phyloP scores from a whole-genome alignment of 2,888 invertebrate genomes.

The Aleiodes leptofemur region DNA sequence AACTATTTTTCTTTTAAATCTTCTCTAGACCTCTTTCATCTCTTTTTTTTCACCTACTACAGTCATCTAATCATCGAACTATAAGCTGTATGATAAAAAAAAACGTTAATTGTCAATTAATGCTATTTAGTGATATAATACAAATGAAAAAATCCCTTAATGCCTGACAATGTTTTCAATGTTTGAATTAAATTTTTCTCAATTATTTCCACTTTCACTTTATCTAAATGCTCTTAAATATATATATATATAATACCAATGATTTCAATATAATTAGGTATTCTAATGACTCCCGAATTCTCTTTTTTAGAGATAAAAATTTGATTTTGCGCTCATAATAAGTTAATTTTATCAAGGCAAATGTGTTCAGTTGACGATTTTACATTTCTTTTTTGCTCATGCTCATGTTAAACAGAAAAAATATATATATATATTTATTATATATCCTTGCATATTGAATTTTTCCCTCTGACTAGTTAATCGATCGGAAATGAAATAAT shows the following conservation, averaged over 20 bases:
- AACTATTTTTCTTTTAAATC: too few species aligned
- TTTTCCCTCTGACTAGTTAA: too few species aligned
- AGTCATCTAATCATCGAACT: constrained; percentile 5
- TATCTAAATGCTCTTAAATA: constrained; percentile 59
- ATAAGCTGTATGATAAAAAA: not conserved
- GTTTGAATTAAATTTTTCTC: constrained; percentile 46
- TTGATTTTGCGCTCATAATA: constrained; percentile 73
- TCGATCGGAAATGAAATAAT: too few species aligned
- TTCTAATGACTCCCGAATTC: constrained; percentile 37
- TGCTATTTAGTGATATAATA: constrained; percentile 46
- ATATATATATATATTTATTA: too few species aligned
- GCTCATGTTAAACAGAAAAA: too few species aligned
- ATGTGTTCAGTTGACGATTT: constrained; percentile 49
- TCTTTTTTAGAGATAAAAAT: constrained; percentile 57
- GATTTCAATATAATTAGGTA: constrained; percentile 39
- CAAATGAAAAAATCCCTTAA: constrained; percentile 41
- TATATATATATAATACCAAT: constrained; percentile 52
- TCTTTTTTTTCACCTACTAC: not conserved
- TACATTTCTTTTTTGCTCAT: constrained; percentile 14
- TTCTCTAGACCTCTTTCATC: not conserved
- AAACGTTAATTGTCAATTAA: constrained; percentile 2
- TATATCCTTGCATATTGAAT: too few species aligned
- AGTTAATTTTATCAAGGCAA: constrained; percentile 72
- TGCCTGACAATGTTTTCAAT: constrained; percentile 32
- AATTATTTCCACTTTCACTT: constrained; percentile 34